Evolutionary conservation across 2,888 invertebrate genomes (phyloP).

Genomic region (Quadriops clusia): DNA sequence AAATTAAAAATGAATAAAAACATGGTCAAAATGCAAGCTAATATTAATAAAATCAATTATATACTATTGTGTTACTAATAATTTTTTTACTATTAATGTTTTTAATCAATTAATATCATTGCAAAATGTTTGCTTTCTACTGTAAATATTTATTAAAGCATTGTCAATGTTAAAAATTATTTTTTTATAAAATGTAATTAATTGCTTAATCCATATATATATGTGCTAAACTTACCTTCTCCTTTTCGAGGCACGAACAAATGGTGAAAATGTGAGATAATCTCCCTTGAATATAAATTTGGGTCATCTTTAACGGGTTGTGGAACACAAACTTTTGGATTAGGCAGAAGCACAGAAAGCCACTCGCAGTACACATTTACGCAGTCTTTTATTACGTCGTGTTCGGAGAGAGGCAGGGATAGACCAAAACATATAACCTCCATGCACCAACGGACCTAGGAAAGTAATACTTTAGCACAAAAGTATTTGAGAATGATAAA

Average conservation of each 20-base stretch:
- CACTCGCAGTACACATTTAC: constrained; percentile 96
- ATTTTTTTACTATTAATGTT: too few relatives aligned
- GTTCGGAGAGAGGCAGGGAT: constrained; percentile 78
- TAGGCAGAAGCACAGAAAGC: constrained; percentile 76
- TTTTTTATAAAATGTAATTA: constrained; percentile 6
- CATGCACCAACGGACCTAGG: constrained; percentile 76
- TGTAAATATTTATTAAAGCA: too few relatives aligned
- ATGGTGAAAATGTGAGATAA: constrained; percentile 87
- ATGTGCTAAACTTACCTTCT: constrained; percentile 79
- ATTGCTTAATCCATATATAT: constrained; percentile 7
- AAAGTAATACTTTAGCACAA: constrained; percentile 13
- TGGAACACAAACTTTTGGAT: constrained; percentile 79
- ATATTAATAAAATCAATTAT: too few relatives aligned
- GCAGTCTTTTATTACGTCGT: constrained; percentile 90
- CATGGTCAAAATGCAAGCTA: too few relatives aligned
- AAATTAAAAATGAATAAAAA: background rate
- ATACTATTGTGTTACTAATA: too few relatives aligned
- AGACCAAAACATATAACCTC: constrained; percentile 86
- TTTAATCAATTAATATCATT: too few relatives aligned
- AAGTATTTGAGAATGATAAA: background rate
- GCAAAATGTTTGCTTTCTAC: too few relatives aligned
- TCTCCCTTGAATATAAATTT: constrained; percentile 79
- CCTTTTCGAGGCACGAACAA: constrained; percentile 87
- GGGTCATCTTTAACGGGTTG: constrained; percentile 81
- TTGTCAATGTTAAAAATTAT: too few relatives aligned